Base-by-base conservation (phyloP, 2,888 invertebrate species). In the Drosophila anomelani region DNA sequence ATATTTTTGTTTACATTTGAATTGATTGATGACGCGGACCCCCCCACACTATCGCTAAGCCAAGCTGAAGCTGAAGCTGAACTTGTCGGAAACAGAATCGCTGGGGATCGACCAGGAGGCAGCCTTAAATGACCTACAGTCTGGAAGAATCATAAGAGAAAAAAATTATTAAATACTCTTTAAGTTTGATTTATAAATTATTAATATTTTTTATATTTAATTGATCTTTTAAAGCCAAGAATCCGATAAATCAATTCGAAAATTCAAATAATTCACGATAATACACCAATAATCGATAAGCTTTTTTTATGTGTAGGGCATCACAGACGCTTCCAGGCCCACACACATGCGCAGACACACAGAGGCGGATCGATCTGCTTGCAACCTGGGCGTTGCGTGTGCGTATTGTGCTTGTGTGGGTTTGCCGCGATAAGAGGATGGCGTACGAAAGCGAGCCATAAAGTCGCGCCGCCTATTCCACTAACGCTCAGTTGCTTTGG, bases 1-100 rank as follows among this genome's bases (percentile, higher is more conserved):
- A 83, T 86, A 84, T 86, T 86, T 70, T 86, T 83, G 86, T 83
- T 86, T 86, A 76, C 80, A 79, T 71, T 59, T 17, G 44, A 51
- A 62, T 32, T 56, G 47, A 59, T 54, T 41, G 54, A 75, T 82
- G 80, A 80, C 63, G 54, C 54, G 34, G 29, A 29, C 29, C 51
- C 49, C 32, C 49, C 20, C 34, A 9, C 20, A 9, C 34, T 51
- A 51, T 51, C 51, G 13, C 23, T 15, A 53, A 51, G 51, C 51
- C 15, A 3, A 10, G 20, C 20, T 43, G 6, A 12, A 10, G 20
- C 20, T 43, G 6, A 12, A 36, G 26, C 34, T 23, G 51, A 53
- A 23, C 36, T 23, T 53, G 51, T 15, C 51, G 51, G 51, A 36
- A 36, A 53, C 51, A 36, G 15, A 36, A 36, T 29, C 36, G 36